Percentiles rank a stretch among this genome's conserved stretches.
These are phyloP conservation scores for Ctenomys sociabilis DNA, from an alignment of 2,113 vertebrate species.

Conservation along the genomic window DNA sequence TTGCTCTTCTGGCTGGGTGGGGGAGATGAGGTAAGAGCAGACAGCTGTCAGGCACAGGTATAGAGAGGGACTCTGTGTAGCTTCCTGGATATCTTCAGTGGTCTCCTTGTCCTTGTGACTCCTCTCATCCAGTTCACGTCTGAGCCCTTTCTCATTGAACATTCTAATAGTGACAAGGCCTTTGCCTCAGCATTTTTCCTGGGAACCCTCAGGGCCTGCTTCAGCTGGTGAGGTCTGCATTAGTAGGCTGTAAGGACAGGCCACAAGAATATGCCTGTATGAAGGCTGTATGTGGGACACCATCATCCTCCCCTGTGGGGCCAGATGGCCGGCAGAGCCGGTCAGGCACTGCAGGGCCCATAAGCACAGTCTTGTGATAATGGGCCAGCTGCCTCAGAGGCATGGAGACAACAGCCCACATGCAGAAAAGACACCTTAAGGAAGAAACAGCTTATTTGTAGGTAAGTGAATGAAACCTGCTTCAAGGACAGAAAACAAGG, in stretches of 20 bases:
- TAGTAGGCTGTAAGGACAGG: neutral
- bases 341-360: neutral
- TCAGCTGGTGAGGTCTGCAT: neutral
- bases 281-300: neutral
- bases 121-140: neutral
- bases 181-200: neutral
- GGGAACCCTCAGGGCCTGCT: neutral
- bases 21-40: too few species aligned
- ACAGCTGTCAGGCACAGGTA: neutral
- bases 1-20: neutral
- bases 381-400: neutral
- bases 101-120: neutral
- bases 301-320: neutral
- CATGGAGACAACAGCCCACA: accelerated
- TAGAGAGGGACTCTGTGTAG: neutral
- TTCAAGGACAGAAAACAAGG: neutral
- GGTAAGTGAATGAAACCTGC: neutral
- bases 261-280: neutral
- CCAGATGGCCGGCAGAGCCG: neutral
- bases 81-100: neutral
- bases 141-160: neutral
- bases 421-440: neutral
- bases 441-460: neutral
- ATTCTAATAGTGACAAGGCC: neutral
- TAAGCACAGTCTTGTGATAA: neutral